Percentiles rank a stretch among this genome's conserved stretches.
These are phyloP conservation scores for Chaetops frenatus DNA, from an alignment of 2,113 vertebrate genomes.

Conservation along the genomic window DNA sequence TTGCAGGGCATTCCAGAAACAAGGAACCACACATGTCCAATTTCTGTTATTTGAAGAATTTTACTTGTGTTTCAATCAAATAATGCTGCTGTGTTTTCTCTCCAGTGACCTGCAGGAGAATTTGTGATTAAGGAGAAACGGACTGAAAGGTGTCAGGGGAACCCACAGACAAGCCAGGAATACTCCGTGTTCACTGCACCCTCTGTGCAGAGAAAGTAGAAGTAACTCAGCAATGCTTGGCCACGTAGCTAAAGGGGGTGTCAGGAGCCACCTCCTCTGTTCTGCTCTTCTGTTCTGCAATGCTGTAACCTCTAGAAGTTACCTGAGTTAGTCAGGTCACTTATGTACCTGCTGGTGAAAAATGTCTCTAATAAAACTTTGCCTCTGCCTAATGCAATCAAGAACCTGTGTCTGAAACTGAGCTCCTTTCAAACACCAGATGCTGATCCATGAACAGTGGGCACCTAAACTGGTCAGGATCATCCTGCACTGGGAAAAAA, in stretches of 20 bases:
- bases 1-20: neutral
- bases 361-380: constrained; percentile 54
- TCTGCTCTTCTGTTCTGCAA: constrained; percentile 16
- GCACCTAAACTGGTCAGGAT: neutral
- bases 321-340: constrained; percentile 1
- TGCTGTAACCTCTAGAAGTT: constrained; percentile 9
- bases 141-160: neutral
- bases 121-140: constrained; percentile 22
- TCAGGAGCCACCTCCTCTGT: neutral
- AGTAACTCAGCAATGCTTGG: constrained; percentile 30
- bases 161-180: neutral
- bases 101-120: constrained; percentile 58
- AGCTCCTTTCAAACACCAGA: neutral
- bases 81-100: neutral
- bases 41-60: neutral
- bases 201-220: neutral
- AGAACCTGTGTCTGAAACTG: neutral
- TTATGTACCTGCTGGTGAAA: constrained; percentile 10
- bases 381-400: constrained; percentile 57
- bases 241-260: neutral
- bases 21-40: neutral
- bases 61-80: neutral
- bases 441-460: neutral
- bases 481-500: neutral
- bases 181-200: neutral